Percentiles rank a stretch among this genome's conserved stretches.
Evolutionary conservation across 1,140 invertebrate genomes (phyloP).

Genomic region (Trichonephila clavata): DNA sequence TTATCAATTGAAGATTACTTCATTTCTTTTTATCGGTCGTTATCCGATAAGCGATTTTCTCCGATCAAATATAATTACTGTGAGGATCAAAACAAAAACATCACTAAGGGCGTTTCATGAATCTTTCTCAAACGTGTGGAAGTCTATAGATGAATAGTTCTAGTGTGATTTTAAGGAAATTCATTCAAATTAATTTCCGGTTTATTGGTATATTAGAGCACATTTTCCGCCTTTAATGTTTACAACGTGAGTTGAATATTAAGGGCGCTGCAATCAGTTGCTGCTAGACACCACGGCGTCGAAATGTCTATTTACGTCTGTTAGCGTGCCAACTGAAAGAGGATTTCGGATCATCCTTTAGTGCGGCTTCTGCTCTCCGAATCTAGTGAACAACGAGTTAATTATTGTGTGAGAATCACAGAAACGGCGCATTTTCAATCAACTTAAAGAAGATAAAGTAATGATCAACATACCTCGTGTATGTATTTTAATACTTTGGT

Average conservation of each 20-base stretch:
- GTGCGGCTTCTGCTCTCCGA: background rate
- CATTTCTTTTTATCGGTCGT: too few relatives aligned
- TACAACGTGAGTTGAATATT: background rate
- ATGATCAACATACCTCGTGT: background rate
- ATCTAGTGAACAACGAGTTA: background rate
- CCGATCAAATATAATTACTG: too few relatives aligned
- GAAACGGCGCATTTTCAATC: background rate
- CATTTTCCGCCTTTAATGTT: background rate
- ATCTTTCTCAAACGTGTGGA: too few relatives aligned
- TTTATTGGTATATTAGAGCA: too few relatives aligned
- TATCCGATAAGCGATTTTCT: too few relatives aligned
- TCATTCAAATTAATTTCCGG: too few relatives aligned
- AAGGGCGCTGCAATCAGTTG: slow-evolving; percentile 22
- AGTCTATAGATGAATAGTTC: too few relatives aligned
- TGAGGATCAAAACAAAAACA: too few relatives aligned
- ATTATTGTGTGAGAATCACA: background rate
- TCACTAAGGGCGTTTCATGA: too few relatives aligned
- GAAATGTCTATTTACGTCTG: slow-evolving; percentile 35
- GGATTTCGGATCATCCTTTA: background rate
- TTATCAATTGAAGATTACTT: too few relatives aligned
- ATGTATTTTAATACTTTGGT: background rate
- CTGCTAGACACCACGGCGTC: slow-evolving; percentile 27
- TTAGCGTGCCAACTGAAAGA: slow-evolving; percentile 2
- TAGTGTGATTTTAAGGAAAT: too few relatives aligned
- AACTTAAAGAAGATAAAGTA: background rate